A percentile compares a stretch with the other conserved stretches of the same genome.
phyloP scores from a whole-genome alignment of 1,140 invertebrate genomes.

The Heliothis subflexa region DNA sequence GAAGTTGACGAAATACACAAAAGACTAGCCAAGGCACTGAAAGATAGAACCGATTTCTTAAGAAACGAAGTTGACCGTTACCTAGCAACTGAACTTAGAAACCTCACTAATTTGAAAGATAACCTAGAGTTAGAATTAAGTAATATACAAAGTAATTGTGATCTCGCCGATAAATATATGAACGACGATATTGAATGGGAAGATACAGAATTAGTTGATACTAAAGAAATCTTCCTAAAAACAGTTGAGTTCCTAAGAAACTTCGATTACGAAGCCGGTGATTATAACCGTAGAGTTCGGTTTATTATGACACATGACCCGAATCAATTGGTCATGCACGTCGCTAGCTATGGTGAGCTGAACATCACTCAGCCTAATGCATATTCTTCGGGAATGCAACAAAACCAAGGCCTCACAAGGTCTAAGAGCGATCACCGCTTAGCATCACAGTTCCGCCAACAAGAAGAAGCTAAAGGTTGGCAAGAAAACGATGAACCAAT shows the following conservation, averaged over 20 bases:
- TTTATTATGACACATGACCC: constrained; percentile 96
- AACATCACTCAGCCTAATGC: constrained; percentile 90
- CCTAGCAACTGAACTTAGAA: constrained; percentile 92
- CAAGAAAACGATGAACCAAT: constrained; percentile 87
- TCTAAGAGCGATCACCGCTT: constrained; percentile 97
- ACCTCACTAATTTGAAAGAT: constrained; percentile 94
- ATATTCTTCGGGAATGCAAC: constrained; percentile 87
- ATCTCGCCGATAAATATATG: constrained; percentile 98
- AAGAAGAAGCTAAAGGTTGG: constrained; percentile 90
- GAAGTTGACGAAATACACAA: constrained; percentile 97
- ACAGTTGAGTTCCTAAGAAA: constrained; percentile 97
- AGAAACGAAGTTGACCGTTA: constrained; percentile 96
- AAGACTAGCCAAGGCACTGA: constrained; percentile 95
- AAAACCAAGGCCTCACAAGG: constrained; percentile 92
- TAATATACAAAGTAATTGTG: constrained; percentile 98
- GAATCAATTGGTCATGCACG: constrained; percentile 94
- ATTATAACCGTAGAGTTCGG: constrained; percentile 94
- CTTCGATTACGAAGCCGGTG: constrained; percentile 96
- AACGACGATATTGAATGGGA: constrained; percentile 95
- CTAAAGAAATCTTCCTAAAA: constrained; percentile 97
- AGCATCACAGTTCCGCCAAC: constrained; percentile 95
- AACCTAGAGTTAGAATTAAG: constrained; percentile 96
- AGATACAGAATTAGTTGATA: constrained; percentile 95
- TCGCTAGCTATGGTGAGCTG: constrained; percentile 95
- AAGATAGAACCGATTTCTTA: constrained; percentile 95